phyloP scores from a whole-genome alignment of 2,888 invertebrate genomes.

The Eumerus sabulonum region DNA sequence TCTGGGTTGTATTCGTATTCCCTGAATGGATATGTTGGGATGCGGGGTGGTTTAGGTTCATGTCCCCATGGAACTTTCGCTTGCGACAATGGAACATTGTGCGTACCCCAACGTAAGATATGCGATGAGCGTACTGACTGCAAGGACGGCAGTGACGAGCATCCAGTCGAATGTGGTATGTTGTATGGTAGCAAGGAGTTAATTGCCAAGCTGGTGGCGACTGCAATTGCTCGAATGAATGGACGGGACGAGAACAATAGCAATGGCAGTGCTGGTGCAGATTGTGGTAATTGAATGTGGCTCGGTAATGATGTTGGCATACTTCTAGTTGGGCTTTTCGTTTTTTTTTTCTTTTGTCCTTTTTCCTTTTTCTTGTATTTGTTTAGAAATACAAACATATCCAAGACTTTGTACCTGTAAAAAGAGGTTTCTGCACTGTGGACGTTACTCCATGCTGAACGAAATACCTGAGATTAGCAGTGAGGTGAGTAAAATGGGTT shows the following conservation, averaged over 20 bases:
- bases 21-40: constrained; percentile 35
- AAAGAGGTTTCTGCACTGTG: constrained; percentile 73
- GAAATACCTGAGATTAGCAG: constrained; percentile 72
- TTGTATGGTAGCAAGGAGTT: constrained; percentile 77
- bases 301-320: constrained; percentile 37
- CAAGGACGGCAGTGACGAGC: constrained; percentile 79
- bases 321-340: constrained; percentile 20
- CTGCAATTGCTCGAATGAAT: constrained; percentile 72
- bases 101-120: constrained; percentile 81
- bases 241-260: constrained; percentile 35
- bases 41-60: constrained; percentile 75
- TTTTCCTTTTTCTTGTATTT: constrained; percentile 16
- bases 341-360: constrained; percentile 6
- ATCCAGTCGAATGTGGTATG: constrained; percentile 78
- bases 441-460: constrained; percentile 71
- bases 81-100: constrained; percentile 80
- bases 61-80: constrained; percentile 81
- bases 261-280: constrained; percentile 40
- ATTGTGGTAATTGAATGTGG: constrained; percentile 70
- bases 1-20: too few species aligned
- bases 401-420: constrained; percentile 75
- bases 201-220: constrained; percentile 75
- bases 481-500: constrained; percentile 70
- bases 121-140: constrained; percentile 81
- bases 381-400: constrained; percentile 77